Evolutionary conservation across 2,888 invertebrate species (phyloP).

Genomic region (Lasioglossum leucozonium): DNA sequence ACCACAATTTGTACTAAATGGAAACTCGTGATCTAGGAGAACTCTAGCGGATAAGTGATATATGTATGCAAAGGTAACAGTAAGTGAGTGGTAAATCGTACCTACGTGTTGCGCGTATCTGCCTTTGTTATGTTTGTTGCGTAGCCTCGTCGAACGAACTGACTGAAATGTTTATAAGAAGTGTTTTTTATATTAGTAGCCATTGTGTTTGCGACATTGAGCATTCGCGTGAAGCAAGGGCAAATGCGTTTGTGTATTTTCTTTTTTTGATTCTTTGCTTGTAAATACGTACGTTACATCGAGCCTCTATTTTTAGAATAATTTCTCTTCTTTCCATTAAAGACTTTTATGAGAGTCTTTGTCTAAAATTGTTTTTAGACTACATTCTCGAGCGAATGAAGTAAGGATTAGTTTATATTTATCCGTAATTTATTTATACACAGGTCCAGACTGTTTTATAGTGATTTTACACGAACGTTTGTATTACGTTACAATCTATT

Average conservation of each 20-base stretch:
- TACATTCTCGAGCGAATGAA: background rate
- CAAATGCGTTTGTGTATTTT: background rate
- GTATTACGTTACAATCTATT: conserved; percentile 33
- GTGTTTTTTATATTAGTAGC: conserved; percentile 51
- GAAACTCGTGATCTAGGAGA: conserved; percentile 39
- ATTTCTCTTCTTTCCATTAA: background rate
- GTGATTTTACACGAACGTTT: background rate
- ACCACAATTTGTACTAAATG: conserved; percentile 20
- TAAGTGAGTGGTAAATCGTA: conserved; percentile 57
- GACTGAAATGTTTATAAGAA: conserved; percentile 58
- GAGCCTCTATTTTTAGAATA: conserved; percentile 2
- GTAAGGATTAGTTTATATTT: conserved; percentile 16
- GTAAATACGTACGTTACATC: conserved; percentile 43
- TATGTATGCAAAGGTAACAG: conserved; percentile 49
- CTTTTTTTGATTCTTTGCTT: conserved; percentile 16
- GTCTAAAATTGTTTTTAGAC: conserved; percentile 16
- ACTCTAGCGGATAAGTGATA: conserved; percentile 56
- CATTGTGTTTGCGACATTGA: conserved; percentile 34
- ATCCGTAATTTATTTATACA: conserved; percentile 39
- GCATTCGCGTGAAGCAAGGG: background rate
- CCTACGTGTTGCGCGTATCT: conserved; percentile 58
- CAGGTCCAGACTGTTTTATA: conserved; percentile 19
- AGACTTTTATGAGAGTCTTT: conserved; percentile 1
- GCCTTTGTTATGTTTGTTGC: conserved; percentile 69
- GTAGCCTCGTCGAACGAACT: conserved; percentile 60